Percentiles rank a stretch among this genome's conserved stretches.
phyloP scores from a whole-genome alignment of 2,113 vertebrate species.

The Dasyurus viverrinus region DNA sequence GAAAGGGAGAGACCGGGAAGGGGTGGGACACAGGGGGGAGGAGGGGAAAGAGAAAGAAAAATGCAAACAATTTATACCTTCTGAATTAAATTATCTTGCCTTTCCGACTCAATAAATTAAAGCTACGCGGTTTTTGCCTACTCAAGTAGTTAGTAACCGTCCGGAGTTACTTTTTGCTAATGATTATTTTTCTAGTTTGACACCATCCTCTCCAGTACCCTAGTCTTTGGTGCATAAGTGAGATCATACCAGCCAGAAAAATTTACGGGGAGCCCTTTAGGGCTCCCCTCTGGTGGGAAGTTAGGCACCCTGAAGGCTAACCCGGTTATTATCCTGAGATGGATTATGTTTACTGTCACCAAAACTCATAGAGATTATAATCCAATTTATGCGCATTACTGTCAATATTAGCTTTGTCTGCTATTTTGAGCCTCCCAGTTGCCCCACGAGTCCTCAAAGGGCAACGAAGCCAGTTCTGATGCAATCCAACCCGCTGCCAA shows the following conservation, averaged over 20 bases:
- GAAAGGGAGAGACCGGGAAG: not conserved
- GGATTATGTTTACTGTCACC: constrained; percentile 73
- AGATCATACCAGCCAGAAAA: constrained; percentile 7
- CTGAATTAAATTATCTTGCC: not conserved
- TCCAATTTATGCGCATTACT: constrained; percentile 74
- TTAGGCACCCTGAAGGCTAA: constrained; percentile 65
- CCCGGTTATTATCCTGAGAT: constrained; percentile 70
- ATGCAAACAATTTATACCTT: constrained; percentile 7
- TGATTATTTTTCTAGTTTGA: constrained; percentile 34
- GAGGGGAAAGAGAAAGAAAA: constrained; percentile 13
- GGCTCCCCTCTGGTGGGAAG: constrained; percentile 40
- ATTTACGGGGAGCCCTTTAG: constrained; percentile 36
- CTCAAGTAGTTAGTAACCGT: constrained; percentile 44
- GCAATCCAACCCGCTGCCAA: constrained; percentile 57
- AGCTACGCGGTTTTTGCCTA: constrained; percentile 65
- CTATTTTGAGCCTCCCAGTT: constrained; percentile 69
- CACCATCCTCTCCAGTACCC: not conserved
- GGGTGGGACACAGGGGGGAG: too few species aligned
- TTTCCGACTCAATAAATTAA: constrained; percentile 45
- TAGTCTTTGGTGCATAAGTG: not conserved
- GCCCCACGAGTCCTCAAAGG: constrained; percentile 51
- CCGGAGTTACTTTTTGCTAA: constrained; percentile 61
- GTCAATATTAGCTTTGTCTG: constrained; percentile 74
- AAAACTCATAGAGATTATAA: constrained; percentile 74
- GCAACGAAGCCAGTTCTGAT: constrained; percentile 59